phyloP scores from a whole-genome alignment of 2,888 invertebrate genomes.

The Microctonus brassicae region DNA sequence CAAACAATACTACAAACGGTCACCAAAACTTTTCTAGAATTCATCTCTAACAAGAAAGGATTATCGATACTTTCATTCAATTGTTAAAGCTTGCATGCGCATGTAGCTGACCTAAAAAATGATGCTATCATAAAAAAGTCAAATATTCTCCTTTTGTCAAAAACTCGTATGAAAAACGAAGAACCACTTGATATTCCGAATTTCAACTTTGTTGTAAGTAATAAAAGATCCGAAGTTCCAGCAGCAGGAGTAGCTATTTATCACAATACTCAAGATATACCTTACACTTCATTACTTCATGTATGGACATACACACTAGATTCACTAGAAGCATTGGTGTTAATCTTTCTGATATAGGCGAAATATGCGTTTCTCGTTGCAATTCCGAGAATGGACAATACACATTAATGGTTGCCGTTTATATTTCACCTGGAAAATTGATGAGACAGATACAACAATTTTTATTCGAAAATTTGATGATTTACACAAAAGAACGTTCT shows the following conservation, averaged over 20 bases:
- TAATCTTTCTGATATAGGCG: no score
- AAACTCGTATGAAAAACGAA: slow-evolving; percentile 6
- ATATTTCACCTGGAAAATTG: no score
- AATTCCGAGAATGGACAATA: no score
- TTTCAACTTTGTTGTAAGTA: slow-evolving; percentile 3
- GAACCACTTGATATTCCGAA: slow-evolving; percentile 7
- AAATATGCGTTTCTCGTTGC: no score
- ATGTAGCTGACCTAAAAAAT: slow-evolving; percentile 6
- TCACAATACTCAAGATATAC: no score
- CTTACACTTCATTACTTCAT: no score
- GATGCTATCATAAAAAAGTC: neutral
- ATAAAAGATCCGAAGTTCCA: neutral
- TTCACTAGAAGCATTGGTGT: no score
- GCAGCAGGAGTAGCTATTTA: neutral
- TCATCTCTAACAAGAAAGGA: slow-evolving; percentile 3
- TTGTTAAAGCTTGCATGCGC: neutral
- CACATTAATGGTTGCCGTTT: no score
- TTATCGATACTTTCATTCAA: slow-evolving; percentile 5
- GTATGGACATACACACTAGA: no score
- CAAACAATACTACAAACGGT: neutral
- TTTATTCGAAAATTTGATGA: no score
- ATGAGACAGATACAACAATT: no score
- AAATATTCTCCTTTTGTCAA: neutral
- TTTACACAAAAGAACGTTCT: no score
- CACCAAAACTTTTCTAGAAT: neutral